Evolutionary conservation across 2,888 invertebrate genomes (phyloP).

Genomic region (Ennomos erosarius): DNA sequence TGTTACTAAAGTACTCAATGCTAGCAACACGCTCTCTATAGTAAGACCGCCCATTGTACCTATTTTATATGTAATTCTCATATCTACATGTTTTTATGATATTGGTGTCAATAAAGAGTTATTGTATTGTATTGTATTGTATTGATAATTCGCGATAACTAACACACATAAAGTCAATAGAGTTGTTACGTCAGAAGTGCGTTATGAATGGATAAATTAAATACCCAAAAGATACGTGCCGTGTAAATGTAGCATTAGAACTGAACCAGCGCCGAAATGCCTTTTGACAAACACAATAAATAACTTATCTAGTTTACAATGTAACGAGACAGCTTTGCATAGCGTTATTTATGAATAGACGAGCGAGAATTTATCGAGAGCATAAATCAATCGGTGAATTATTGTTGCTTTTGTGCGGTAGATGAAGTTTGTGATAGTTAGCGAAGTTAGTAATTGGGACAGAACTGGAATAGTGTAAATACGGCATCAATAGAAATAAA

Average conservation of each 20-base stretch:
- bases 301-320: constrained; percentile 33
- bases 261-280: constrained; percentile 8
- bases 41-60: too few species aligned
- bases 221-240: neutral
- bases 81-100: too few species aligned
- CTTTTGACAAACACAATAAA: constrained; percentile 27
- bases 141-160: too few species aligned
- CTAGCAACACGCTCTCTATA: too few species aligned
- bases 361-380: constrained; percentile 30
- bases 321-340: constrained; percentile 29
- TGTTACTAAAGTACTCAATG: too few species aligned
- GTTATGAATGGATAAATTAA: too few species aligned
- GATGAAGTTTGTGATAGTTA: constrained; percentile 22
- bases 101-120: too few species aligned
- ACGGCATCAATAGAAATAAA: too few species aligned
- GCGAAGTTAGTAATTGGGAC: constrained; percentile 18
- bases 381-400: constrained; percentile 35
- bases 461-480: constrained; percentile 2
- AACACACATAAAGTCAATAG: too few species aligned
- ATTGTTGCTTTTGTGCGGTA: constrained; percentile 25
- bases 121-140: too few species aligned
- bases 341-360: constrained; percentile 32
- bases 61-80: too few species aligned
- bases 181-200: too few species aligned
- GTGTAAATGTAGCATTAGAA: neutral